phyloP scores from a whole-genome alignment of 1,140 invertebrate genomes.

The Mercenaria mercenaria region DNA sequence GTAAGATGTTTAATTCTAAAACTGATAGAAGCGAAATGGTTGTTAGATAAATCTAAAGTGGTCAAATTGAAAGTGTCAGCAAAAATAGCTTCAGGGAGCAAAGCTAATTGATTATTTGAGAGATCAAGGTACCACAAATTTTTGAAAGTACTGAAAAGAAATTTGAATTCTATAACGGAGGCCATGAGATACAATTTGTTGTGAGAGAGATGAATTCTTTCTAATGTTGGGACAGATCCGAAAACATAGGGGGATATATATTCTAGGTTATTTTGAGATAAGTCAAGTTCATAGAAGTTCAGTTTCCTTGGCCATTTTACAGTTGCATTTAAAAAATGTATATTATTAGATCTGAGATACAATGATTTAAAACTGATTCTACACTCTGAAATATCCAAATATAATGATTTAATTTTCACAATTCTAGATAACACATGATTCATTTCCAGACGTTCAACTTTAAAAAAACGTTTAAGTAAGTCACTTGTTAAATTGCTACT shows the following conservation, averaged over 20 bases:
- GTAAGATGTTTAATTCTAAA: neutral
- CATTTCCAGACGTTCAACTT: too few relatives aligned
- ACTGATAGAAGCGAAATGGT: neutral
- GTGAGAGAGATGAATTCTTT: neutral
- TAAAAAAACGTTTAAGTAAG: too few relatives aligned
- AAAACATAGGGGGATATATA: neutral
- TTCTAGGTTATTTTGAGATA: neutral
- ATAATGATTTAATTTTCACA: neutral
- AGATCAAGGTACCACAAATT: neutral
- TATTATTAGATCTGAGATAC: neutral
- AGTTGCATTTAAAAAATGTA: neutral
- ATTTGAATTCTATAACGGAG: neutral
- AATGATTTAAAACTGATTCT: neutral
- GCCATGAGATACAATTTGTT: neutral
- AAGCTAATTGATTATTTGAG: neutral
- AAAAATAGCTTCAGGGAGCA: neutral
- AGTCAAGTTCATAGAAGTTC: neutral
- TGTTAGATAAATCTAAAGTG: neutral
- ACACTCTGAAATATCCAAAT: neutral
- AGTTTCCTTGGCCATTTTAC: neutral
- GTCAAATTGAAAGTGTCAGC: neutral
- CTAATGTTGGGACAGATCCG: neutral
- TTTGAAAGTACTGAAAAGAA: neutral
- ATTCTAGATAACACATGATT: too few relatives aligned
- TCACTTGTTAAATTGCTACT: neutral